Base-by-base conservation (phyloP, 2,113 vertebrate species). In the Pelusios castaneus region DNA sequence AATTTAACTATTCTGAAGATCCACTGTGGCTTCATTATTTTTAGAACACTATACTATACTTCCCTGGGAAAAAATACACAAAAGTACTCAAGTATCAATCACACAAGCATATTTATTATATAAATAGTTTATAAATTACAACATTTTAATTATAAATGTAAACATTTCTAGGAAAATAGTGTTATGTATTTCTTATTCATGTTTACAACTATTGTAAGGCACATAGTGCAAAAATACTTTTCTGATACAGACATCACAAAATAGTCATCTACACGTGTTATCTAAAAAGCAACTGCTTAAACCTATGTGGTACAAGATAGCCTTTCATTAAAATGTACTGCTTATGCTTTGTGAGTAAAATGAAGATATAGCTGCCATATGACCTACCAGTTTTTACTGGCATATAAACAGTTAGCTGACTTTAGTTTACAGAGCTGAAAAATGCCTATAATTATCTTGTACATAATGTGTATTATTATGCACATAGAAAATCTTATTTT, bases 181-280 rank as follows among this genome's bases (percentile, higher is more conserved):
- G 49, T 80, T 97, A 97, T 51, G 92, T 83, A 82, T 88, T 77
- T 96, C 58, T 85, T 92, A 95, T 95, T 96, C 95, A 96, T 93
- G 91, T 94, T 97, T 96, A 95, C 93, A 97, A 97, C 88, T 94
- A 91, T 96, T 96, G 96, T 92, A 97, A 97, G 98, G 98, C 99
- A 99, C 98, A 99, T 97, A 99, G 99, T 99, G 98, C 99, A 98
- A 98, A 98, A 98, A 97, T 98, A 98, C 96, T 97, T 98, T 99
- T 99, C 98, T 99, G 99, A 99, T 99, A 99, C 98, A 99, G 99
- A 99, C 98, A 98, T 98, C 97, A 98, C 97, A 98, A 97, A 97
- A 97, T 98, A 92, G 93, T 97, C 95, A 94, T 93, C 89, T 97
- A 96, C 75, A 85, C 14, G 78, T 92, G 94, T 89, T 97, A 96